A percentile compares a stretch with the other conserved stretches of the same genome.
These are phyloP conservation scores for Megathymus violae DNA, from an alignment of 1,140 invertebrate species.

Conservation along the genomic window DNA sequence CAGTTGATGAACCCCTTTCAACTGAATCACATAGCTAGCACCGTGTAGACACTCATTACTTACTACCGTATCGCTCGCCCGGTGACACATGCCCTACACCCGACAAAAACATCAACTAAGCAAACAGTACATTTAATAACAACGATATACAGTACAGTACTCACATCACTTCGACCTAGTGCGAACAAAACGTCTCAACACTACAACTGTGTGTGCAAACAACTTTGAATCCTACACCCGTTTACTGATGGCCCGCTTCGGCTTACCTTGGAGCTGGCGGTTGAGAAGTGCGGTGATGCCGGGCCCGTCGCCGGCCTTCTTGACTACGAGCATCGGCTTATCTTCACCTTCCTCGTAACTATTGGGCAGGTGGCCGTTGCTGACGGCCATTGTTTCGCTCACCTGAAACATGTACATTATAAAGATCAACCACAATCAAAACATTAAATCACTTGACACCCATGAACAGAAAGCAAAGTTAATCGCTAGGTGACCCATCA, in stretches of 20 bases:
- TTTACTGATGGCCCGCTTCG: background rate
- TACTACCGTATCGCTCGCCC: background rate
- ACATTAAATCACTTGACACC: too few species aligned
- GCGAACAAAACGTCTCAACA: conserved; percentile 1
- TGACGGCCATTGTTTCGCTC: conserved; percentile 90
- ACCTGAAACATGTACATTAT: conserved; percentile 86
- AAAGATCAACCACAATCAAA: too few species aligned
- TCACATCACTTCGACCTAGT: conserved; percentile 2
- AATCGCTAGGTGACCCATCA: too few species aligned
- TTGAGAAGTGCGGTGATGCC: conserved; percentile 90
- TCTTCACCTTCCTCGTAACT: conserved; percentile 89
- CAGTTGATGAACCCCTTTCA: background rate
- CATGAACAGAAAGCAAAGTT: too few species aligned
- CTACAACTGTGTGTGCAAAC: conserved; percentile 3
- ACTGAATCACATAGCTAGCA: background rate
- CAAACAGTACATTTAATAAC: background rate
- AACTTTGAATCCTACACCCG: conserved; percentile 1
- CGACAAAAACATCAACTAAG: background rate
- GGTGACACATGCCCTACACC: background rate
- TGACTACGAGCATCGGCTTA: conserved; percentile 90
- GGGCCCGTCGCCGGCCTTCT: conserved; percentile 89
- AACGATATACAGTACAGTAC: background rate
- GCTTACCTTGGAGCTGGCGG: conserved; percentile 89
- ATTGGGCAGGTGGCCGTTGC: conserved; percentile 88
- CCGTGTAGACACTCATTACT: background rate